Evolutionary conservation across 1,140 invertebrate species (phyloP), one percentile per base, ranked within the genome.

Genomic region (Tetramorium parvispinum): DNA sequence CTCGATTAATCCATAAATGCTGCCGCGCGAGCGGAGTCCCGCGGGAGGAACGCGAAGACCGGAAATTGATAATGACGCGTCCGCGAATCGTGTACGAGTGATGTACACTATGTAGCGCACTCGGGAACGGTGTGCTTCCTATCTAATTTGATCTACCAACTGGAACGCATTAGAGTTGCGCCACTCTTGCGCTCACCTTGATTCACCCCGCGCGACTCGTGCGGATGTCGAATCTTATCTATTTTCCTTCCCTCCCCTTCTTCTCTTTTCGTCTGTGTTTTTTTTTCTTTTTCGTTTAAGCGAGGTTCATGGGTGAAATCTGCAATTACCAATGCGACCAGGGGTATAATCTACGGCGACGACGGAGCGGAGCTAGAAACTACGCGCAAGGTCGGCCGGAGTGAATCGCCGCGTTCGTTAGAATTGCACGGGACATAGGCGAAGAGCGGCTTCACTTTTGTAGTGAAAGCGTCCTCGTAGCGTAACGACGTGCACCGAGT

Each of bases 1-100:
- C 66, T 83, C 66, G 79, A 83, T 83, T 83, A 83, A 83, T 83
- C 66, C 68, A 49, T 83, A 59, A 73, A 83, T 59, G 79, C 79
- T 32, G n/a, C 43, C n/a, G 59, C 40, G 59, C 78, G 40, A 27
- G 79, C 53, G 3, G n/a, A 73, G 68, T 70, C 79, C 40, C 66
- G 77, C 27, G 13, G 53, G 79, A 68, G 65, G 65, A 59, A 46
- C 53, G 53, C 37, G n/a, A 46, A 21, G 40, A 68, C 61, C 66
- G 79, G 79, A 83, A 83, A 83, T 83, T 83, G 79, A 83, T 83
- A 83, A 83, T 83, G 68, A 73, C 53, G 68, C 37, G 53, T 73
- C 66, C 53, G 37, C 53, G 79, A 71, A 82, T 82, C 78, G 65
- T 21, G 8, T 68, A 68, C 65, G 65, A 82, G 51, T 71, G 79